Conservation (phyloP, 1,140 invertebrate species). For the Eumaeus atala region DNA sequence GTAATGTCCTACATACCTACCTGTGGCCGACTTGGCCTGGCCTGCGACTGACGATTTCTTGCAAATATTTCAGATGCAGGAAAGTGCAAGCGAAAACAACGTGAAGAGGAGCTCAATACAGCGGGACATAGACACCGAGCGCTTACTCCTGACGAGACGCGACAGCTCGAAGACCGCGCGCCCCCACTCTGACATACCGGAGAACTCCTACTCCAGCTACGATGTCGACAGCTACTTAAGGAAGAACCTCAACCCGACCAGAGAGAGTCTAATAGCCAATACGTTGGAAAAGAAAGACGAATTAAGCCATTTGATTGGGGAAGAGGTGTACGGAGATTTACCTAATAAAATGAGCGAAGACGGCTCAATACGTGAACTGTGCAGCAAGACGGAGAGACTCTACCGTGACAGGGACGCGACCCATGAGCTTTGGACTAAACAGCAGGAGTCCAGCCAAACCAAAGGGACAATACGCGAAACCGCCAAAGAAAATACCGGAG, state of each 20-base stretch:
- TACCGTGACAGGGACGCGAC: too few relatives aligned
- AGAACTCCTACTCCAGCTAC: constrained; percentile 53
- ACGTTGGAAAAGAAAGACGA: constrained; percentile 12
- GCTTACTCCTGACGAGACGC: constrained; percentile 31
- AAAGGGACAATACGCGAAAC: constrained; percentile 5
- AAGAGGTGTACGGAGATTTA: not conserved
- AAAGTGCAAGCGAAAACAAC: constrained; percentile 67
- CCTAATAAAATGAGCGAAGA: too few relatives aligned
- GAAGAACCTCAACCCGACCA: constrained; percentile 50
- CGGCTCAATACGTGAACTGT: too few relatives aligned
- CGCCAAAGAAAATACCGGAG: constrained; percentile 10
- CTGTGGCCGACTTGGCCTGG: too few relatives aligned
- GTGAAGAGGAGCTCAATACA: constrained; percentile 63
- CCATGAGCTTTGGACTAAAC: too few relatives aligned
- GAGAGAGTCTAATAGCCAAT: constrained; percentile 29
- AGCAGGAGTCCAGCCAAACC: not conserved
- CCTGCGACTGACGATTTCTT: too few relatives aligned
- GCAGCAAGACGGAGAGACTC: too few relatives aligned
- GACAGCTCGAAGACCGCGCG: constrained; percentile 24
- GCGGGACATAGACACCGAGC: constrained; percentile 62
- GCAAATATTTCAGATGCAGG: constrained; percentile 60
- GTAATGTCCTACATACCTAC: too few relatives aligned
- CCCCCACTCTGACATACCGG: constrained; percentile 54
- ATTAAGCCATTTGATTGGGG: not conserved
- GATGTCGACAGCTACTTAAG: constrained; percentile 58